Conservation (phyloP, 2,888 invertebrate species). For the Megamerina dolium region DNA sequence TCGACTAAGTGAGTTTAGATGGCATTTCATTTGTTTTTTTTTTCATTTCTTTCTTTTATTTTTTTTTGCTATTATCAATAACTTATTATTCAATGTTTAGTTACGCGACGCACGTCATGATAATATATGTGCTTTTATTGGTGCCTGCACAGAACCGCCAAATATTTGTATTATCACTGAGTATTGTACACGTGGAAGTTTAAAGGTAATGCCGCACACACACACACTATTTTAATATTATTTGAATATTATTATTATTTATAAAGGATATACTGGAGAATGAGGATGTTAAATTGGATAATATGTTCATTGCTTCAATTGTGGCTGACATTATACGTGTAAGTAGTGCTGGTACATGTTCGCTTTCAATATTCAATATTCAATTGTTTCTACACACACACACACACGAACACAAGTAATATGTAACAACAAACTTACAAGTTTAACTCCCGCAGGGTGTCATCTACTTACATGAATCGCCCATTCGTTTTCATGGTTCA, state of each 20-base stretch:
- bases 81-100: slow-evolving; percentile 55
- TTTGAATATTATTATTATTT: not conserved
- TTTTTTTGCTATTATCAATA: slow-evolving; percentile 5
- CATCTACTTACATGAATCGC: slow-evolving; percentile 84
- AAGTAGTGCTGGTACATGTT: no score
- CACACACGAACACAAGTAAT: not conserved
- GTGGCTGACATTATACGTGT: slow-evolving; percentile 92
- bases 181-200: slow-evolving; percentile 84
- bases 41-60: no score
- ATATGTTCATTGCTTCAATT: slow-evolving; percentile 92
- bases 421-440: not conserved
- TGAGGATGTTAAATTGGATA: slow-evolving; percentile 90
- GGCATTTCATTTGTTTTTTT: no score
- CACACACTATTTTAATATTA: no score
- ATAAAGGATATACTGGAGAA: slow-evolving; percentile 87
- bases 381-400: not conserved
- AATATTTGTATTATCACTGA: slow-evolving; percentile 84
- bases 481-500: slow-evolving; percentile 79
- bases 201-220: slow-evolving; percentile 65
- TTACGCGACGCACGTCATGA: slow-evolving; percentile 86
- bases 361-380: no score
- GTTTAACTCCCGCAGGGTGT: slow-evolving; percentile 59
- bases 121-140: slow-evolving; percentile 86
- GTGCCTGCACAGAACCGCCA: slow-evolving; percentile 85
- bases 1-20: not conserved